Evolutionary conservation across 2,888 invertebrate species (phyloP).

Genomic region (Deroplatys truncata): DNA sequence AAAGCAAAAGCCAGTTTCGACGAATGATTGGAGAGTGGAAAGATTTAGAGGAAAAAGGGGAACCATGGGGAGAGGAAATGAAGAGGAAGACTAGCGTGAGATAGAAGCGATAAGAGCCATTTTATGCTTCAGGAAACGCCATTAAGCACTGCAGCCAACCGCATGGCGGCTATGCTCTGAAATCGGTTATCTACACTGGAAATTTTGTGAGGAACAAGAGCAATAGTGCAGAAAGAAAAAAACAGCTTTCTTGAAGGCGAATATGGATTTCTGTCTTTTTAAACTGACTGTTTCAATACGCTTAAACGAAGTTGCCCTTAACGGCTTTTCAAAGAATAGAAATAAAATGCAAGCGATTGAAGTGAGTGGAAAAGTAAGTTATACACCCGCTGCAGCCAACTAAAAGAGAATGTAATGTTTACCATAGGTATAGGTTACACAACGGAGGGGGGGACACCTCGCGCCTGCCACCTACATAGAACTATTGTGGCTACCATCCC

Average conservation of each 20-base stretch:
- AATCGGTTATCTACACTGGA: background rate
- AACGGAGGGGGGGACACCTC: too few species aligned
- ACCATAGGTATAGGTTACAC: too few species aligned
- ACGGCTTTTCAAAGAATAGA: too few species aligned
- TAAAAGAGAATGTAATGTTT: too few species aligned
- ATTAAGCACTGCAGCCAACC: background rate
- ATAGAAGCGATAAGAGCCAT: background rate
- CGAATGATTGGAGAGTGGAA: background rate
- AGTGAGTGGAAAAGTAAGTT: too few species aligned
- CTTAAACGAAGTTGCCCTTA: background rate
- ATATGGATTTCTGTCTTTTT: background rate
- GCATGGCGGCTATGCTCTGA: background rate
- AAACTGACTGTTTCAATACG: background rate
- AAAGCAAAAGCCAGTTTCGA: background rate
- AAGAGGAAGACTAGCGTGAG: background rate
- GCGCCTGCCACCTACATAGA: too few species aligned
- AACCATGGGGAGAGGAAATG: background rate
- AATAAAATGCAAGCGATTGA: too few species aligned
- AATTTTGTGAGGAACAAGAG: background rate
- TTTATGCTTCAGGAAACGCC: background rate
- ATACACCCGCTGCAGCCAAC: too few species aligned
- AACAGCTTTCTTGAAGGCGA: background rate
- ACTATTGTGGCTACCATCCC: too few species aligned
- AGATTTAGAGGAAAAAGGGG: background rate
- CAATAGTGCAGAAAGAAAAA: background rate